Base-by-base conservation (phyloP, 30 jellyfish, hydroid and myxozoan species). In the Catostylus mosaicus region DNA sequence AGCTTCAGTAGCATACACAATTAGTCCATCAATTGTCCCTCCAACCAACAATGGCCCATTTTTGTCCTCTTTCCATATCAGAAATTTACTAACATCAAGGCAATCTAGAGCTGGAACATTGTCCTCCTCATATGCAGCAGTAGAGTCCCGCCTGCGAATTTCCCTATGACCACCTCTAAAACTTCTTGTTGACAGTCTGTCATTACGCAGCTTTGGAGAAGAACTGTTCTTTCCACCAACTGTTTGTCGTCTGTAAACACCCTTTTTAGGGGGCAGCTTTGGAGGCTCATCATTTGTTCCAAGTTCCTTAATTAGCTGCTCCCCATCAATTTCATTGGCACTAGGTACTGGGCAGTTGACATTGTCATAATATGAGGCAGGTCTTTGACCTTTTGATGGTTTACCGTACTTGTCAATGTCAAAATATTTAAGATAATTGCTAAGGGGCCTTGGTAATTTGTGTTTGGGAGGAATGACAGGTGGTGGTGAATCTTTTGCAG, bases 41-140 rank as follows among this genome's bases (percentile, higher is more conserved):
- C 97, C 99, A 78, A 94, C 94, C 51, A 94, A 75, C 47, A 94
- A 43, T 6, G 97, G 97, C 4, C 96, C 95, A 68, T 77, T 88
- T 65, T 87, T 85, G 71, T 94, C 99, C 20, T 94, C 96, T 80
- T 88, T 94, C 31, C 77, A 94, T 20, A 94, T 74, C 18, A 94
- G 82, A 67, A 88, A 83, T 34, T 79, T 78, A 27, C 95, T 74
- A 9, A 86, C 96, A 70, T 94, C 99, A 19, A 67, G 31, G 71
- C 99, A 88, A 56, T 94, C 99, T 27, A 94, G 79, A 0, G 97
- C 97, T 35, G 97, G 97, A 18, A 94, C 95, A 88, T 94, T 83
- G 56, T 94, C 99, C 62, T 94, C 99, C 38, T 94, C 97, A 52
- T 94, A 94, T 0, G 80, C 48, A 20, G 92, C 96, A 16, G 97